Conservation (phyloP, 2,113 vertebrate genomes). For the Crypturellus undulatus region DNA sequence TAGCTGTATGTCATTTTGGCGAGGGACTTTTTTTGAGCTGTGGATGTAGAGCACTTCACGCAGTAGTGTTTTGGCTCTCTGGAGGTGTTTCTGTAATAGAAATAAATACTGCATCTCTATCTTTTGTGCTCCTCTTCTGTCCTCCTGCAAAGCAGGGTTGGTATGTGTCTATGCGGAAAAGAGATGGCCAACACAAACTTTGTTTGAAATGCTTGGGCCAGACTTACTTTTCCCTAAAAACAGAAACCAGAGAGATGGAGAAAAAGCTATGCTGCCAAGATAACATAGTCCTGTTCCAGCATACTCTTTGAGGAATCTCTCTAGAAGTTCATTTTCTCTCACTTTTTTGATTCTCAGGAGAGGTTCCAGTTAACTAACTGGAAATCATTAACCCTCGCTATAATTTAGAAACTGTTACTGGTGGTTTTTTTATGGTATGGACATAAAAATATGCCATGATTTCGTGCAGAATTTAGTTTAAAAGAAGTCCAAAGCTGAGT, state of each 20-base stretch:
- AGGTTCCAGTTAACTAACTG: neutral
- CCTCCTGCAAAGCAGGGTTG: neutral
- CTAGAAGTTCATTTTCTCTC: slow-evolving; percentile 5
- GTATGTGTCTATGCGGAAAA: neutral
- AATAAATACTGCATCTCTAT: neutral
- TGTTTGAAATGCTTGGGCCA: neutral
- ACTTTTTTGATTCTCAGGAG: neutral
- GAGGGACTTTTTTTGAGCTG: neutral
- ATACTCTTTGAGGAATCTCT: neutral
- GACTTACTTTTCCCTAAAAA: slow-evolving; percentile 15
- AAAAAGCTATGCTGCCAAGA: neutral
- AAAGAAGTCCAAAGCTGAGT: neutral
- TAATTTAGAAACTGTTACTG: neutral
- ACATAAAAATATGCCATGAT: neutral
- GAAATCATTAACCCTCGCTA: neutral
- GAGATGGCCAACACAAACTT: slow-evolving; percentile 33
- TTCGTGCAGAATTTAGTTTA: neutral
- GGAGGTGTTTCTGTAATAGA: neutral
- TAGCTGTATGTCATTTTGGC: neutral
- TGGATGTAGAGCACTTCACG: neutral
- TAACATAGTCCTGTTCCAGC: neutral
- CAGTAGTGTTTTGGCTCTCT: neutral
- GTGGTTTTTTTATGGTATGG: neutral
- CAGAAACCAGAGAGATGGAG: neutral
- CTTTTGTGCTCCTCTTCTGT: neutral